phyloP scores from a whole-genome alignment of 2,113 vertebrate genomes.

The Diphyllodes magnificus region DNA sequence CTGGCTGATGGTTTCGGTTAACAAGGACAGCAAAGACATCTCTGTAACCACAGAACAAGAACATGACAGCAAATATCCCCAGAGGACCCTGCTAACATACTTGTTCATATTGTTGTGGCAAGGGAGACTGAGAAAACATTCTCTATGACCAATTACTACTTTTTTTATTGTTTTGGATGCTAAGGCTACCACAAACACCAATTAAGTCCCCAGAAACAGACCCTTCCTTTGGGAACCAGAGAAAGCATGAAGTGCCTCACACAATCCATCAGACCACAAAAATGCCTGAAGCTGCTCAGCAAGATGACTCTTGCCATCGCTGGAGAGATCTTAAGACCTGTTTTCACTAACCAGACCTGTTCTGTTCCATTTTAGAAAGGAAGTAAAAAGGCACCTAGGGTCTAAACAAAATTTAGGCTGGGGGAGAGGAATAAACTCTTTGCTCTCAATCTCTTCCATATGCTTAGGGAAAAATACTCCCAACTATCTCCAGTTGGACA shows the following conservation, averaged over 20 bases:
- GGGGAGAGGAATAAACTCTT: background rate
- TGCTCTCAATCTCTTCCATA: background rate
- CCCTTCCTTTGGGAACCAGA: background rate
- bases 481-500: background rate
- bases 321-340: background rate
- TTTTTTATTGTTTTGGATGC: background rate
- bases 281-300: background rate
- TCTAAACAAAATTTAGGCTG: background rate
- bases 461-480: background rate
- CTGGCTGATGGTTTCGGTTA: background rate
- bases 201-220: slow-evolving; percentile 4
- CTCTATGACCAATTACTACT: background rate
- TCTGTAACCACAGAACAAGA: slow-evolving; percentile 2
- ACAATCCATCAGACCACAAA: background rate
- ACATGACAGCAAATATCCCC: slow-evolving; percentile 19
- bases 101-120: background rate
- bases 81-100: slow-evolving; percentile 9
- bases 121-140: background rate
- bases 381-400: background rate
- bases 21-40: background rate
- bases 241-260: background rate
- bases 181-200: slow-evolving; percentile 11
- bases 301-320: background rate
- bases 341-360: background rate
- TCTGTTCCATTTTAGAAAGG: background rate